Percentiles rank a stretch among this genome's conserved stretches.
phyloP scores from a whole-genome alignment of 2,888 invertebrate genomes.

The Itoplectis maculator region DNA sequence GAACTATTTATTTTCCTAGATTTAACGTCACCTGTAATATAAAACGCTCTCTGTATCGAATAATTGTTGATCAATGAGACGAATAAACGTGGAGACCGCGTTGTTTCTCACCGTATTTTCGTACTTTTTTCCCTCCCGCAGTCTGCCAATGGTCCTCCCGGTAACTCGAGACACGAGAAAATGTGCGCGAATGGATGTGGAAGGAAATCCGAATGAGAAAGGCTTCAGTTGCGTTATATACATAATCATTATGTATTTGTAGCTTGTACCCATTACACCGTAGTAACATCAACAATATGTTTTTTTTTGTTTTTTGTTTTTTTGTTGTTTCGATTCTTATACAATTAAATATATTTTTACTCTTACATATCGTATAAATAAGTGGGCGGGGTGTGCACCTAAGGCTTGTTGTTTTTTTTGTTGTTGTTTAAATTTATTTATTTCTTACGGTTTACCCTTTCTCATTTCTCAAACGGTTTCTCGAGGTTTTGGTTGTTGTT shows the following conservation, averaged over 20 bases:
- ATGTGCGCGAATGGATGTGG: constrained; percentile 17
- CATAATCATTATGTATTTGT: constrained; percentile 80
- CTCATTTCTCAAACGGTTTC: constrained; percentile 30
- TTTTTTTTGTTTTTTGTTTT: constrained; percentile 63
- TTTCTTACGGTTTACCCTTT: constrained; percentile 59
- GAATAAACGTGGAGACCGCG: constrained; percentile 42
- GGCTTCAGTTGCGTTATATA: constrained; percentile 71
- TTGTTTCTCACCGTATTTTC: not conserved
- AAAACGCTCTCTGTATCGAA: constrained; percentile 54
- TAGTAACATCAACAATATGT: constrained; percentile 82
- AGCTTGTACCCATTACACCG: constrained; percentile 82
- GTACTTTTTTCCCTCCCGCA: not conserved
- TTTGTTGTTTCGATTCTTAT: constrained; percentile 69
- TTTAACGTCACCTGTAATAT: constrained; percentile 66
- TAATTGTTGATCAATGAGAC: constrained; percentile 22
- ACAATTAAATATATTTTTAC: constrained; percentile 75
- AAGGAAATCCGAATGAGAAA: constrained; percentile 17
- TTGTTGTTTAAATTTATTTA: constrained; percentile 49
- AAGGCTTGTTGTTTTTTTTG: constrained; percentile 71
- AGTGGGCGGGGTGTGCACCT: constrained; percentile 77
- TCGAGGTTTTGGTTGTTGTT: constrained; percentile 62
- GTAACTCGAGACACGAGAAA: no score
- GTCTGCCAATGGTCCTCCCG: not conserved
- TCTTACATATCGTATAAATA: constrained; percentile 73
- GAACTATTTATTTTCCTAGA: constrained; percentile 63